Conservation (phyloP, 2,797 vertebrate species). For the Mormyrops attenuatus region DNA sequence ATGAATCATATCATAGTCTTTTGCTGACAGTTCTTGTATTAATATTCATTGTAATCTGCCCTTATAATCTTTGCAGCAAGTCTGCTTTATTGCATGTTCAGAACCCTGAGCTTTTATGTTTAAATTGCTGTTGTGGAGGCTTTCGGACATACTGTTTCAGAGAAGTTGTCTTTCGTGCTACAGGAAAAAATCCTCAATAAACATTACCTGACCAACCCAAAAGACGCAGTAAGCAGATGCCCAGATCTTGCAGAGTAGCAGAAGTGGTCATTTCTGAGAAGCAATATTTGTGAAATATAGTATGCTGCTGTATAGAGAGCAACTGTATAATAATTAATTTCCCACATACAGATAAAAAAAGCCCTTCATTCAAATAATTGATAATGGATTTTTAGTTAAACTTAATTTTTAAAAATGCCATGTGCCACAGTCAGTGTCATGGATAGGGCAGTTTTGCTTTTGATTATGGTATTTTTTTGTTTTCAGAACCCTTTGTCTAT, state of each 20-base stretch:
- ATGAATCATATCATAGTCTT: constrained; percentile 22
- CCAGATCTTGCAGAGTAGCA: not conserved
- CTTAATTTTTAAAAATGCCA: not conserved
- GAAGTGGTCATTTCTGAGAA: not conserved
- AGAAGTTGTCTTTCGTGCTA: constrained; percentile 11
- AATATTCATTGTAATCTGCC: constrained; percentile 34
- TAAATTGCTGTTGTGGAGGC: not conserved
- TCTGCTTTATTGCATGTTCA: constrained; percentile 32
- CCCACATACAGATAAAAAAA: not conserved
- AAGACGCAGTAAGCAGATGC: not conserved
- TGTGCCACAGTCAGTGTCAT: not conserved
- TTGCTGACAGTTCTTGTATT: constrained; percentile 28
- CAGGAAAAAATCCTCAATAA: constrained; percentile 11
- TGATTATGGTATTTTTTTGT: not conserved
- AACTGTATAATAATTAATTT: not conserved
- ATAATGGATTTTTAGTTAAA: not conserved
- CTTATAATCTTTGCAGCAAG: constrained; percentile 36
- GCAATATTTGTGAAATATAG: not conserved
- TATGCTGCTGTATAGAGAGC: not conserved
- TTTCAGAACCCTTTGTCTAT: not conserved
- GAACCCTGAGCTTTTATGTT: not conserved
- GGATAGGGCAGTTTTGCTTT: not conserved
- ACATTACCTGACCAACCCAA: not conserved
- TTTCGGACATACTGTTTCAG: not conserved
- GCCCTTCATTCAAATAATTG: not conserved